Evolutionary conservation across 2,888 invertebrate species (phyloP), one percentile per base, ranked within the genome.

Genomic region (Epirrita christyi): DNA sequence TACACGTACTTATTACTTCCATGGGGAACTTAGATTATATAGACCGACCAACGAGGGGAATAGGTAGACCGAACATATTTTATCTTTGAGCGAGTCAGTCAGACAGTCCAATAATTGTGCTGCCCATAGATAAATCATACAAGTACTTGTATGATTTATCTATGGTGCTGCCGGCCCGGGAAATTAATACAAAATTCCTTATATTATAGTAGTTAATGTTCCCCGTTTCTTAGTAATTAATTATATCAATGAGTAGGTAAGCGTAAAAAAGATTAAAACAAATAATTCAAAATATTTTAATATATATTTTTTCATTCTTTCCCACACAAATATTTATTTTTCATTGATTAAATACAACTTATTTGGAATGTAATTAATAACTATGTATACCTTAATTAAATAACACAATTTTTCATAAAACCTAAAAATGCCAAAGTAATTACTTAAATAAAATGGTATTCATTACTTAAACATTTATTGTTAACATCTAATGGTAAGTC

Each of bases 331-430:
- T 32, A 34, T 29, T 41, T 27, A 37, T 43, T 51, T 40, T 40
- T 11, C 38, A 36, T 28, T 46, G 11, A 51, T 42, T 46, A 45
- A 15, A 42, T 49, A 50, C 42, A 44, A 32, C 27, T 48, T 53
- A 49, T 68, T 67, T 67, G 40, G 48, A 58, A 53, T 55, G 43
- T 34, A 48, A 37, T 48, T 53, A 45, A 43, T 10, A 29, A 51
- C 36, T 10, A n/a, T 5, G 14, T 14, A 4, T 40, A 43, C 11
- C 28, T 36, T 27, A 49, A 41, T 48, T 49, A 45, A 49, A 46
- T 54, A 59, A 59, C 54, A 55, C 54, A 42, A 29, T 44, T 45
- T 13, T 14, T 32, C 8, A 6, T 42, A 28, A 14, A 32, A 28
- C 27, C 50, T 55, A 59, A 41, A 59, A 59, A 59, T 55, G 54